Base-by-base conservation (phyloP, 2,797 vertebrate species). In the Loriculus beryllinus region DNA sequence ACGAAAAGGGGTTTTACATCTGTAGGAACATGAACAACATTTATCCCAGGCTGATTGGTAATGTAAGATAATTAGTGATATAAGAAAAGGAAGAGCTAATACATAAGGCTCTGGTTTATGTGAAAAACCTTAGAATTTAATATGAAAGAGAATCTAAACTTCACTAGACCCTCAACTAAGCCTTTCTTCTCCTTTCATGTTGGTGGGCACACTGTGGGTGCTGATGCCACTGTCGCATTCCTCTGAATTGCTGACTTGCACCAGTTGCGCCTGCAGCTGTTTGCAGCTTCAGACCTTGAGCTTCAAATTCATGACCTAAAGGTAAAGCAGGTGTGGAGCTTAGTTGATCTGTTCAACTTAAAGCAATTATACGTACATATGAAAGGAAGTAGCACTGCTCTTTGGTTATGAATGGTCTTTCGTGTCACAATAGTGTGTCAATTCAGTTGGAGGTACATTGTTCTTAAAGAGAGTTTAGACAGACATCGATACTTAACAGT, bases 391-490 rank as follows among this genome's bases (percentile, higher is more conserved):
- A 86, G 9, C 3, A 69, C 40, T 68, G 5, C 14, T 59, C 6
- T 82, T 68, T n/a, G 39, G 42, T 68, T 92, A 89, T 42, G 83
- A 71, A 49, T 68, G 47, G 8, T 11, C 31, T 67, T 62, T 72
- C 67, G 7, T 86, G 22, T n/a, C 65, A 92, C 48, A 42, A 25
- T 49, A 82, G 84, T 7, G 0, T 33, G 25, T 39, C 45, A 67
- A 8, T 75, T 88, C 19, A 79, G 10, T 17, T 70, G 56, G 39
- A 88, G 69, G 76, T 2, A 22, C 4, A 51, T 28, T 81, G 16
- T 72, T 86, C 37, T 96, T 91, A 92, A 94, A 39, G 14, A 57
- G 12, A 47, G 90, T 85, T 37, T 86, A 94, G 92, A 95, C 35
- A 25, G 52, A 87, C 51, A 90, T 64, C 19, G 72, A 26, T 94